Evolutionary conservation across 2,113 vertebrate species (phyloP).

Genomic region (Trichechus manatus): DNA sequence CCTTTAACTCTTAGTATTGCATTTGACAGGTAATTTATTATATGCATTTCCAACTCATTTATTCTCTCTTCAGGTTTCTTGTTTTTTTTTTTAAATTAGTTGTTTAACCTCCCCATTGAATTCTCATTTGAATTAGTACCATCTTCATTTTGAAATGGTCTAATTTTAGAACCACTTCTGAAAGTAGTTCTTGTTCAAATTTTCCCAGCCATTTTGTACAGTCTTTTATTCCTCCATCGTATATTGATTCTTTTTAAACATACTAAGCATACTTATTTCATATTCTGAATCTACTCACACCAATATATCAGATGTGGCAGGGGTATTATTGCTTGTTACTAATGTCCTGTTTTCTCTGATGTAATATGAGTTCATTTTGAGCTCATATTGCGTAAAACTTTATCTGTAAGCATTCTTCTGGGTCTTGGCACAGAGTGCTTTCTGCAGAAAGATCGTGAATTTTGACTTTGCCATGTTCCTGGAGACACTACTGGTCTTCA

Average conservation of each 20-base stretch:
- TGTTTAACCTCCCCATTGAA: not conserved
- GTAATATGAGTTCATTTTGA: not conserved
- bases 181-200: not conserved
- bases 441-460: not conserved
- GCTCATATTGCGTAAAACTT: not conserved
- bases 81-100: not conserved
- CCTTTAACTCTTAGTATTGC: not conserved
- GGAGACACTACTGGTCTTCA: not conserved
- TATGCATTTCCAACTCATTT: not conserved
- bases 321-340: not conserved
- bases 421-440: not conserved
- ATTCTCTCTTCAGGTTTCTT: not conserved
- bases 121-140: not conserved
- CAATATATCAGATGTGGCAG: not conserved
- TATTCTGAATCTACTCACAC: not conserved
- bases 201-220: not conserved
- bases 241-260: not conserved
- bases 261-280: not conserved
- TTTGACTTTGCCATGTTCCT: not conserved
- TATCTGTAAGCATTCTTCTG: not conserved
- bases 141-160: not conserved
- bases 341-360: not conserved
- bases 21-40: not conserved
- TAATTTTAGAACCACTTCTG: not conserved
- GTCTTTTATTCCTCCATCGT: not conserved